Evolutionary conservation across 2,888 invertebrate genomes (phyloP).

Genomic region (Drosophila rubida): DNA sequence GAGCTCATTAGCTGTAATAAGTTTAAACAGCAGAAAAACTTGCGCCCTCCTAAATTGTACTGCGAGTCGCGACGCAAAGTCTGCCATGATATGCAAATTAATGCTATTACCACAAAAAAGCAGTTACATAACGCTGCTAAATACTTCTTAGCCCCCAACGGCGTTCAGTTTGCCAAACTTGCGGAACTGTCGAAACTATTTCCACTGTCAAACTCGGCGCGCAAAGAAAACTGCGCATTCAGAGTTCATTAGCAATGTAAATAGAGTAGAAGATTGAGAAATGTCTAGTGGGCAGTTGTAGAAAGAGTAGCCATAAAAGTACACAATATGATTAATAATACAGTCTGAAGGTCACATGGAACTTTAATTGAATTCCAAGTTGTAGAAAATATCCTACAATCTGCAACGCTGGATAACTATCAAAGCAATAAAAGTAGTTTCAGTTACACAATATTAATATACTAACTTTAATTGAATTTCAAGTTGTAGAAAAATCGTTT

Average conservation of each 20-base stretch:
- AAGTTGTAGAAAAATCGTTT: neutral
- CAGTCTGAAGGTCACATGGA: no score
- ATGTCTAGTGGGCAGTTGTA: no score
- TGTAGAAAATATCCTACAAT: neutral
- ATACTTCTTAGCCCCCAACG: neutral
- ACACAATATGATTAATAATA: no score
- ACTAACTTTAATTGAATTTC: no score
- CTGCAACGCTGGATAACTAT: neutral
- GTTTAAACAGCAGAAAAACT: neutral
- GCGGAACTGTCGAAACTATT: constrained; percentile 25
- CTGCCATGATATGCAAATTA: constrained; percentile 31
- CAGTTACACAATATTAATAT: no score
- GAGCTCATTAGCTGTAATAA: constrained; percentile 4
- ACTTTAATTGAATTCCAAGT: neutral
- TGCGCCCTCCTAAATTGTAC: constrained; percentile 2
- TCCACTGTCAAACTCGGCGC: neutral
- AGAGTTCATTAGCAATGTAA: constrained; percentile 57
- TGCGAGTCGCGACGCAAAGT: constrained; percentile 1
- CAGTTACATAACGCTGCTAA: constrained; percentile 6
- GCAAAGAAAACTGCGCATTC: constrained; percentile 1
- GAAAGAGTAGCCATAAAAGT: no score
- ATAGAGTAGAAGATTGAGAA: neutral
- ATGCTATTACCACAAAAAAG: constrained; percentile 9
- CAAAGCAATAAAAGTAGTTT: no score
- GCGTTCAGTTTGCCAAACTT: constrained; percentile 8